Conservation (phyloP, 2,888 invertebrate genomes). For the Eueremaeus valkanovi region DNA sequence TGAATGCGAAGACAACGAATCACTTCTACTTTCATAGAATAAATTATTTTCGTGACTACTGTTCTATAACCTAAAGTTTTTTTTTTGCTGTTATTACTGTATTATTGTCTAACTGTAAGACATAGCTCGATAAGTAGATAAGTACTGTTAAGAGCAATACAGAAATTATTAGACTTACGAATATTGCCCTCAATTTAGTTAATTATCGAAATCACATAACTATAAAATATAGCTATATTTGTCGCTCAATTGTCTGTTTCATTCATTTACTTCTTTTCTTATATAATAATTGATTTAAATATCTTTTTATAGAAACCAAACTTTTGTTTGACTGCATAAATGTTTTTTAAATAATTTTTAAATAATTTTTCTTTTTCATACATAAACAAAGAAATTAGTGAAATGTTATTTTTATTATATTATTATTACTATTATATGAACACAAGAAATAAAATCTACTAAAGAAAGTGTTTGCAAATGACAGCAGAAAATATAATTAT, state of each 20-base stretch:
- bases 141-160: not conserved
- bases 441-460: too few species aligned
- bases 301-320: not conserved
- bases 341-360: not conserved
- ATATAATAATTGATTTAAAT: conserved; percentile 26
- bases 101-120: not conserved
- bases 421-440: too few species aligned
- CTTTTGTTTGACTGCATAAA: not conserved
- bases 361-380: not conserved
- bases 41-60: not conserved
- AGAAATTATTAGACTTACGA: conserved; percentile 20
- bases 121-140: not conserved
- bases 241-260: not conserved
- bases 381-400: too few species aligned
- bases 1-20: not conserved
- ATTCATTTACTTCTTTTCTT: too few species aligned
- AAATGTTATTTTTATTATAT: too few species aligned
- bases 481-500: not conserved
- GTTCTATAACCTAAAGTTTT: not conserved
- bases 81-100: not conserved
- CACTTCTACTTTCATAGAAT: not conserved
- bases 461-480: not conserved
- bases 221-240: conserved; percentile 32
- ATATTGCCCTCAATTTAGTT: conserved; percentile 29
- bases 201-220: conserved; percentile 22